Conservation (phyloP, 2,888 invertebrate genomes). For the Teinopalpus imperialis region DNA sequence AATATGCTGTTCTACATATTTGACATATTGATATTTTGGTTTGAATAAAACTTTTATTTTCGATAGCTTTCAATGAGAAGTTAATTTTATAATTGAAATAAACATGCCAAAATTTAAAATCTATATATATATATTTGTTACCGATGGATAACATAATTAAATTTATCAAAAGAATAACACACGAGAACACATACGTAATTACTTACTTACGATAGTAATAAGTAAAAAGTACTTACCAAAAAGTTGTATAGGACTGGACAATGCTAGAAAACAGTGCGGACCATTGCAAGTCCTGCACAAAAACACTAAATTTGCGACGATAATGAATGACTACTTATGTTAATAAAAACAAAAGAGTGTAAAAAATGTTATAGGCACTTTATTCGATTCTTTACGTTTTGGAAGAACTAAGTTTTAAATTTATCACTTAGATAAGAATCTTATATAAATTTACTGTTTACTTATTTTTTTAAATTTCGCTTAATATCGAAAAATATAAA, state of each 20-base stretch:
- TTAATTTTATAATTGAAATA: too few relatives aligned
- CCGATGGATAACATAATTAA: too few relatives aligned
- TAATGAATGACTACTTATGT: slow-evolving; percentile 44
- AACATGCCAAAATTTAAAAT: too few relatives aligned
- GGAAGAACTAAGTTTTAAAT: slow-evolving; percentile 31
- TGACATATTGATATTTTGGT: too few relatives aligned
- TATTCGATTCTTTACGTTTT: slow-evolving; percentile 46
- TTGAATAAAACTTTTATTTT: too few relatives aligned
- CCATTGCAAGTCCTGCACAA: slow-evolving; percentile 65
- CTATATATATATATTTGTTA: too few relatives aligned
- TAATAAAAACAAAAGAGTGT: slow-evolving; percentile 48
- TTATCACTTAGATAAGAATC: slow-evolving; percentile 5
- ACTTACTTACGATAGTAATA: too few relatives aligned
- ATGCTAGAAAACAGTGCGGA: slow-evolving; percentile 80
- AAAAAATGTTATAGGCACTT: slow-evolving; percentile 58
- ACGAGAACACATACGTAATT: too few relatives aligned
- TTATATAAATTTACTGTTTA: slow-evolving; percentile 12
- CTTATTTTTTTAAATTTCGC: slow-evolving; percentile 7
- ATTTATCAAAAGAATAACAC: too few relatives aligned
- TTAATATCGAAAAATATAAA: slow-evolving; percentile 26
- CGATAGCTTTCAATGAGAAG: too few relatives aligned
- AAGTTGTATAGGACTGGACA: slow-evolving; percentile 61
- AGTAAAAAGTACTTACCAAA: slow-evolving; percentile 62
- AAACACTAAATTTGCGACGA: slow-evolving; percentile 54
- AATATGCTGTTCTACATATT: too few relatives aligned